Conservation (phyloP, 2,888 invertebrate genomes). For the Hirtodrosophila histrioides region DNA sequence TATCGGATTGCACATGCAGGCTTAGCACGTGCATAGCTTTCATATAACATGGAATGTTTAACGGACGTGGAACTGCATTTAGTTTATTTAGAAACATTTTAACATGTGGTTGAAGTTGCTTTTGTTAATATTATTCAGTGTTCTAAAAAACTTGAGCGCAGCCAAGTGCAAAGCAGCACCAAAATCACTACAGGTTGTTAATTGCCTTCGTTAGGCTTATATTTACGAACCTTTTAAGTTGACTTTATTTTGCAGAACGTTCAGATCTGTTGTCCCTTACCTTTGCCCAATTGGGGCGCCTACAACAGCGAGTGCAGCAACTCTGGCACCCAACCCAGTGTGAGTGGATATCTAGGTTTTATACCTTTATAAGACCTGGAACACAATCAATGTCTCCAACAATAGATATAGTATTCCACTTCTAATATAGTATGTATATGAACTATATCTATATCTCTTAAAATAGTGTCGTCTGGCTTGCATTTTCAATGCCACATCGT, state of each 20-base stretch:
- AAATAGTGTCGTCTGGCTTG: conserved; percentile 64
- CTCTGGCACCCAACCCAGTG: conserved; percentile 57
- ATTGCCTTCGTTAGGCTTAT: not conserved
- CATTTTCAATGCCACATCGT: conserved; percentile 59
- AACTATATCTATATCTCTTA: too few relatives aligned
- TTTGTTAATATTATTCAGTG: not conserved
- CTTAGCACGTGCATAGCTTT: too few relatives aligned
- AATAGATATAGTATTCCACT: not conserved
- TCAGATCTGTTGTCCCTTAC: conserved; percentile 56
- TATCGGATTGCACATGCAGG: conserved; percentile 18
- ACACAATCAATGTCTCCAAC: too few relatives aligned
- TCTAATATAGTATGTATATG: too few relatives aligned
- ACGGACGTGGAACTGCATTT: not conserved
- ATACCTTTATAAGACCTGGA: too few relatives aligned
- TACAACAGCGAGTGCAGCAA: conserved; percentile 53
- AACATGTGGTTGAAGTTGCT: conserved; percentile 29
- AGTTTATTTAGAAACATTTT: conserved; percentile 3
- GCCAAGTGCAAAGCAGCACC: conserved; percentile 61
- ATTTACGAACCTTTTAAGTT: not conserved
- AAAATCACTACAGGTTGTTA: conserved; percentile 54
- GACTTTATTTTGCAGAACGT: conserved; percentile 47
- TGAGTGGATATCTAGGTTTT: conserved; percentile 23
- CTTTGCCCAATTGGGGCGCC: conserved; percentile 66
- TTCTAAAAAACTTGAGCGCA: conserved; percentile 4
- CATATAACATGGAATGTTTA: not conserved